Percentiles rank a stretch among this genome's conserved stretches.
Evolutionary conservation across 2,888 invertebrate genomes (phyloP).

Genomic region (Lingula anatina): DNA sequence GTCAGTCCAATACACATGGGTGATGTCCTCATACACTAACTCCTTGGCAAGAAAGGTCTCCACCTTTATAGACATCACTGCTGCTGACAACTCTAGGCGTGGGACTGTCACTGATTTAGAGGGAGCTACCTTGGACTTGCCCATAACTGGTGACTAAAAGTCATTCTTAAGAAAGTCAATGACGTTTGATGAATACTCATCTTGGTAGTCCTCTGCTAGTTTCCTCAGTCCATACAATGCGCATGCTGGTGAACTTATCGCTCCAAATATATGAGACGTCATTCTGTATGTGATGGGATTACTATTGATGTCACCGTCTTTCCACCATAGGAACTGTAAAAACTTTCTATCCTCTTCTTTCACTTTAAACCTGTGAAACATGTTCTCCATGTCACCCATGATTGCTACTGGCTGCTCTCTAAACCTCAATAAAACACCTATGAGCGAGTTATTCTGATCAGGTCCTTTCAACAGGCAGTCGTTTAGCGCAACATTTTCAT

Average conservation of each 20-base stretch:
- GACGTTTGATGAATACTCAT: too few species aligned
- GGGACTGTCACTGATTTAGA: too few species aligned
- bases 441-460: slow-evolving; percentile 5
- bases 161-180: too few species aligned
- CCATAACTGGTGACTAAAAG: too few species aligned
- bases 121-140: too few species aligned
- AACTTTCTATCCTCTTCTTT: slow-evolving; percentile 4
- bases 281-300: slow-evolving; percentile 5
- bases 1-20: too few species aligned
- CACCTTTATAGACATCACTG: too few species aligned
- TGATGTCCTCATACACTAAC: too few species aligned
- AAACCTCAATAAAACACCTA: slow-evolving; percentile 6
- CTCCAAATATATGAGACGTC: slow-evolving; percentile 11
- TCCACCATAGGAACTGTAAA: slow-evolving; percentile 2
- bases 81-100: too few species aligned
- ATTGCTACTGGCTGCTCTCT: slow-evolving; percentile 4
- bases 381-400: slow-evolving; percentile 7
- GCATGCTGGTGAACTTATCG: slow-evolving; percentile 5
- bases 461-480: slow-evolving; percentile 6
- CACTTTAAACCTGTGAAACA: slow-evolving; percentile 8
- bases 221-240: slow-evolving; percentile 1
- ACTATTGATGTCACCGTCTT: slow-evolving; percentile 1
- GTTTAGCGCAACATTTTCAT: slow-evolving; percentile 2
- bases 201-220: neutral
- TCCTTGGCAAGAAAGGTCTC: too few species aligned